These are phyloP conservation scores for Trypoxylon attenuatum DNA, from an alignment of 2,888 invertebrate genomes.

Conservation along the genomic window DNA sequence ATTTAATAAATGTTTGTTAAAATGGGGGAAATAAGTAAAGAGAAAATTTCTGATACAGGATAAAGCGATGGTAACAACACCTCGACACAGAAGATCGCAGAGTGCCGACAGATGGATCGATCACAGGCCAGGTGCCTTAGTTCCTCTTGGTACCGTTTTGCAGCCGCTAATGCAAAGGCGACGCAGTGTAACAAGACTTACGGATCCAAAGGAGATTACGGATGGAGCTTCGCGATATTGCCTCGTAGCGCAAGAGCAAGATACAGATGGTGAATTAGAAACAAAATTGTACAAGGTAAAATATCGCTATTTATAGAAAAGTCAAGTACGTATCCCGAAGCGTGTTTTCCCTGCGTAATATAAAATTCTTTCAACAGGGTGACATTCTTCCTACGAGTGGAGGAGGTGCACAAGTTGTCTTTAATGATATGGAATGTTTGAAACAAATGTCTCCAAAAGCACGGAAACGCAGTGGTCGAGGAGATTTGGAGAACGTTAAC, in stretches of 20 bases:
- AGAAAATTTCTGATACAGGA: constrained; percentile 73
- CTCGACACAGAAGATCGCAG: constrained; percentile 86
- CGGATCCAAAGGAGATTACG: constrained; percentile 80
- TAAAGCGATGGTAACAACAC: constrained; percentile 80
- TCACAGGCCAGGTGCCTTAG: constrained; percentile 87
- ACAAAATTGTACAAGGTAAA: constrained; percentile 91
- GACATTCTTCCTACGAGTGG: constrained; percentile 95
- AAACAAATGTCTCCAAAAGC: constrained; percentile 86
- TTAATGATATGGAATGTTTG: constrained; percentile 94
- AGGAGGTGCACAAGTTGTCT: constrained; percentile 96
- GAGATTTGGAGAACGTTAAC: constrained; percentile 24
- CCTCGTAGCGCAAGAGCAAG: constrained; percentile 93
- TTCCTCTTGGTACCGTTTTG: constrained; percentile 91
- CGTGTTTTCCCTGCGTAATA: background rate
- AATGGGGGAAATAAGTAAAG: background rate
- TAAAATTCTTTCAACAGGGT: constrained; percentile 77
- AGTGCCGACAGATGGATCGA: constrained; percentile 92
- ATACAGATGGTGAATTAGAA: constrained; percentile 93
- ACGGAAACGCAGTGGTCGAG: constrained; percentile 67
- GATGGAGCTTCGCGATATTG: constrained; percentile 87
- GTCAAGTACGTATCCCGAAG: background rate
- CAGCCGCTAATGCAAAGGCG: constrained; percentile 89
- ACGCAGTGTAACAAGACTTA: constrained; percentile 89
- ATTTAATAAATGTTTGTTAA: background rate
- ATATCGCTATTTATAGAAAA: background rate